Evolutionary conservation across 2,888 invertebrate genomes (phyloP), one percentile per base, ranked within the genome.

Genomic region (Heliconius hortense): DNA sequence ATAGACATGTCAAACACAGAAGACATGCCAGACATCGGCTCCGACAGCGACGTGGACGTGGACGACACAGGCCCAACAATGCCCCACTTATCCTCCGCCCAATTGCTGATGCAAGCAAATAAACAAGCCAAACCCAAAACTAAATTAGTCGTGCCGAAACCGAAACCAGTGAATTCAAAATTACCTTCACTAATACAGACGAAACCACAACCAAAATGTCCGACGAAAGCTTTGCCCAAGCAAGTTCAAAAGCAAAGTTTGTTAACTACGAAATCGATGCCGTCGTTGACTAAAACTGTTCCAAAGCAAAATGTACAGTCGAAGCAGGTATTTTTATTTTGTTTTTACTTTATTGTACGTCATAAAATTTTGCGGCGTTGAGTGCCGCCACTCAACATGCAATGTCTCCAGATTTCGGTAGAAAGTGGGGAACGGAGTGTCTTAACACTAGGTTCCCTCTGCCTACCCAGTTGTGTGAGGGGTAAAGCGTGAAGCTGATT

Each of bases 31-130:
- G 90, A 91, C 60, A 84, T 86, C 73, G 92, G 88, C 0, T 93
- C 93, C 0, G 93, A 94, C 80, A 93, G 91, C 70, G 94, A 94
- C 81, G 93, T 94, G 0, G 94, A 93, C 77, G 92, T 93, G 0
- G 93, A 93, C 78, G 93, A 92, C 77, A 89, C 86, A 28, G 83
- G 85, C 2, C 31, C 87, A 0, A 73, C 86, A 1, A 78, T 82
- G 4, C 84, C 88, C 0, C 88, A 87, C 24, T 83, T 92, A 0
- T 91, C 93, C 0, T 92, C 90, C 2, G 93, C 93, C 0, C 92
- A 92, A 72, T 86, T 93, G 0, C 86, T 93, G 1, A 90, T 91
- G 89, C 91, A 90, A 77, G 84, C 81, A 15, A 78, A 80, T n/a
- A 87, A 87, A 28, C 81, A 76, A 4, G 80, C 75, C 28, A 86